Evolutionary conservation across 1,140 invertebrate genomes (phyloP), one percentile per base, ranked within the genome.

Genomic region (Danaus plexippus): DNA sequence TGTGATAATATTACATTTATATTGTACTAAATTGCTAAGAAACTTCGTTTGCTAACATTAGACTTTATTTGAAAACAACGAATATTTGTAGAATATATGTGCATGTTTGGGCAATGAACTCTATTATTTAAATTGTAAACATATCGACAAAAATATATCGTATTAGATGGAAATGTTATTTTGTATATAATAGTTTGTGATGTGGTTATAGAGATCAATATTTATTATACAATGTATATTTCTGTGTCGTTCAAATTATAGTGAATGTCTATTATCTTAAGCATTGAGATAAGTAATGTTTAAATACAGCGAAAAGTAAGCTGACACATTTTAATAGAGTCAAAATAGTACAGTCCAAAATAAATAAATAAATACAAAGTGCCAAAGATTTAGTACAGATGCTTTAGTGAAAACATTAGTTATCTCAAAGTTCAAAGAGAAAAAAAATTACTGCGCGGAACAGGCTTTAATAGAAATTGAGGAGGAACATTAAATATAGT

Each of bases 381-480:
- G 22, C 22, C 22, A 32, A 32, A 32, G 22, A 32, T 32, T 32
- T 0, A 32, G 12, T 11, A 11, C 18, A 49, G n/a, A 40, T 49
- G 22, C 40, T 49, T 49, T 32, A 32, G 22, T 32, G 7, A 32
- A 32, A 32, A 32, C 22, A 22, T 15, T 59, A 54, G 50, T 45
- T 55, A 59, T 45, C 49, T 65, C 59, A 59, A 58, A 43, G 50
- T 47, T 59, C 52, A 52, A 57, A 61, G 44, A 47, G 22, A 55
- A 44, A 43, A 18, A 59, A 59, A 53, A 48, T 52, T 69, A 73
- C 54, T 77, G 79, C 77, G 63, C 75, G 77, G 79, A 79, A 71
- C 67, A 60, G 73, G 77, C 77, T 80, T 82, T 82, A 80, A 82
- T 75, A 71, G 61, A 59, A 60, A 57, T 59, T 60, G 62, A 47